These are phyloP conservation scores for Protophormia terraenovae DNA, from an alignment of 2,888 invertebrate genomes.

Conservation along the genomic window DNA sequence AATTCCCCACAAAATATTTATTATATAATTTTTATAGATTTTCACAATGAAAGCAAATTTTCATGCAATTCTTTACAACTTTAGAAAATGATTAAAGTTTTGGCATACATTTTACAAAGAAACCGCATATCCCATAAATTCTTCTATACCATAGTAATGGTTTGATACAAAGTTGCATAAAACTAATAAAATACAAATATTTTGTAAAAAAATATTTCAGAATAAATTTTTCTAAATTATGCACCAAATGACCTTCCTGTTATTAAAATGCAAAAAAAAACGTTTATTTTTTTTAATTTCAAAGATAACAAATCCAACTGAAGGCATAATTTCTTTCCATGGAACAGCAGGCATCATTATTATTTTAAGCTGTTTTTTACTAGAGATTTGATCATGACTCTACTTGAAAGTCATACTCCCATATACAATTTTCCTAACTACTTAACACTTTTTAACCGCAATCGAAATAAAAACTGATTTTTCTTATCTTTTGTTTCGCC, in stretches of 20 bases:
- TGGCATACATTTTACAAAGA: not conserved
- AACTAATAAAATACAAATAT: not conserved
- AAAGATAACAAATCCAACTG: not conserved
- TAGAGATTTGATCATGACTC: not conserved
- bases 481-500: constrained; percentile 1
- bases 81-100: not conserved
- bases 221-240: not conserved
- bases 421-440: constrained; percentile 24
- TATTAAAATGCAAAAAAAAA: not conserved
- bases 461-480: not conserved
- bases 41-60: too few species aligned
- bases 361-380: constrained; percentile 1
- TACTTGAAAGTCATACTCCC: constrained; percentile 16
- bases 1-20: too few species aligned
- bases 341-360: constrained; percentile 9
- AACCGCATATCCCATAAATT: not conserved
- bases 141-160: not conserved
- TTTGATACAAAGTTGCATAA: not conserved
- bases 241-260: not conserved
- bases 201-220: too few species aligned
- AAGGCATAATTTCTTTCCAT: not conserved
- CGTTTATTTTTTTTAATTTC: not conserved
- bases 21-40: too few species aligned
- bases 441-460: constrained; percentile 52
- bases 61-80: too few species aligned